Evolutionary conservation across 2,888 invertebrate genomes (phyloP), one percentile per base, ranked within the genome.

Genomic region (Standfussiana lucernea): DNA sequence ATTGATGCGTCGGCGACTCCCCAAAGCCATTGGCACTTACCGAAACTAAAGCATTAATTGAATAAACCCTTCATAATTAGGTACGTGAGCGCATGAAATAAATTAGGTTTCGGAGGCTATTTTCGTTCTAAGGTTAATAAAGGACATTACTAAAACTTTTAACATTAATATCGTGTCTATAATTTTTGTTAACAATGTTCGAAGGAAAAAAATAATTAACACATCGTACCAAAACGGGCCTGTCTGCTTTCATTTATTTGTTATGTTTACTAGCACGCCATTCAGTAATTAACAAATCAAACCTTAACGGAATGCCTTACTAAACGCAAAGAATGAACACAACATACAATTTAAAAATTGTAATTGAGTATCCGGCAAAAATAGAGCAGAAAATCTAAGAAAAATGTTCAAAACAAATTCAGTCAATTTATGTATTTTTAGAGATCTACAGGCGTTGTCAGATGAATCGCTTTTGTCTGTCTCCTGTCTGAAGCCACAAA

Each of bases 1-100:
- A 96, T 96, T 95, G 95, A 96, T 96, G 95, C 89, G 91, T 88
- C 88, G 90, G 89, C 92, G 92, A 93, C 92, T 93, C 92, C 92
- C 87, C 85, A 91, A 93, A 90, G 90, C 91, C 90, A 91, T 89
- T 75, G 86, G 83, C 86, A 84, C 79, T 89, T 83, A 79, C 92
- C 91, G 89, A 89, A 91, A 90, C 92, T 91, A 90, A 88, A 89
- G 83, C 89, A 88, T 88, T 93, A 92, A 93, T 93, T 92, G 91
- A 93, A 93, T 92, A 88, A 87, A 81, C 86, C 85, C 79, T 78
- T 70, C 70, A 76, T 86, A 83, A 85, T 86, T 86, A 83, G 75
- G 80, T 81, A 71, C 74, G 73, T 71, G 84, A 73, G 75, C 75
- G 77, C 79, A 80, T 84, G 50, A 77, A 88, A 86, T 84, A 80